These are phyloP conservation scores for Hyposmocoma kahamanoa DNA, from an alignment of 1,140 invertebrate genomes.

Conservation along the genomic window DNA sequence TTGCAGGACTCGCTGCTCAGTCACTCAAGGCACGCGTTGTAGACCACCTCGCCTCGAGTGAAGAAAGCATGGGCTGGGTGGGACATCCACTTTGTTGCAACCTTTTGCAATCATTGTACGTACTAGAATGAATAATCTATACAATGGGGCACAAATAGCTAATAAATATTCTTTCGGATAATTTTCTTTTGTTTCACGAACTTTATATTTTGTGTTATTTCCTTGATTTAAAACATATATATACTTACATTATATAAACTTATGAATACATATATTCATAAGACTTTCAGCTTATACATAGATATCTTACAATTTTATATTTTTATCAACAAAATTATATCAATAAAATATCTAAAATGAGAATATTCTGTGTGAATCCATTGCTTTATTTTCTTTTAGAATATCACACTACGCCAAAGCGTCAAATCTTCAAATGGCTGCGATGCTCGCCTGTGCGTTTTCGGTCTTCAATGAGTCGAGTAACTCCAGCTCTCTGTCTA, in stretches of 20 bases:
- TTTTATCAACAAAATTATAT: no score
- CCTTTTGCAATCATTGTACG: conserved; percentile 89
- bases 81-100: conserved; percentile 90
- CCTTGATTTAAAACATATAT: background rate
- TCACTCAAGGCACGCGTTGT: conserved; percentile 58
- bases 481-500: conserved; percentile 49
- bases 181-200: conserved; percentile 3
- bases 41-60: conserved; percentile 59
- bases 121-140: no score
- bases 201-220: conserved; percentile 6
- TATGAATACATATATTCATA: no score
- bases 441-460: conserved; percentile 93
- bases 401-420: conserved; percentile 86
- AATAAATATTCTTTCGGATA: no score
- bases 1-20: conserved; percentile 82
- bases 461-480: conserved; percentile 48
- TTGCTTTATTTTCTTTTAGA: conserved; percentile 61
- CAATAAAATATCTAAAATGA: no score
- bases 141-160: no score
- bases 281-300: no score
- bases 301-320: conserved; percentile 5
- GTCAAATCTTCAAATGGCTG: conserved; percentile 93
- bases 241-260: background rate
- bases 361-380: no score
- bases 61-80: conserved; percentile 83